Evolutionary conservation across 2,888 invertebrate species (phyloP), one percentile per base, ranked within the genome.

Genomic region (Lagria hirta): DNA sequence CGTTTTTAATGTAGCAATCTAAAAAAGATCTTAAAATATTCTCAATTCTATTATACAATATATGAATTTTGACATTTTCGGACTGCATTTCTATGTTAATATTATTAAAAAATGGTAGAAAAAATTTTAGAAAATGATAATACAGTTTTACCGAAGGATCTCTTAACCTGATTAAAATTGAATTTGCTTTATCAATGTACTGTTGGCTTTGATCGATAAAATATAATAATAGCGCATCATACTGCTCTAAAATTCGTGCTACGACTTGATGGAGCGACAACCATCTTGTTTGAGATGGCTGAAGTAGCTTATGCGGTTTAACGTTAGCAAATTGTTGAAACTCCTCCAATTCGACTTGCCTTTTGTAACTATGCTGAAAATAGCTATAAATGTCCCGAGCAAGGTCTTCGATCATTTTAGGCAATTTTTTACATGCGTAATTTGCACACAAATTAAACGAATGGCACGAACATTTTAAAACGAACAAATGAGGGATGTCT

Each of bases 391-490:
- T 43, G 21, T 55, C 46, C 30, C 55, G 38, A 4, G 51, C 52
- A 35, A 45, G 18, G 16, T 58, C 54, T 51, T 67, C 64, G 22
- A 65, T 50, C 49, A 40, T 55, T 16, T 52, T 26, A 10, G 68
- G 66, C 3, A 69, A 45, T 30, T 57, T 51, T 30, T 51, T 27
- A 34, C 62, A 61, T 10, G 65, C 67, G 46, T 63, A 58, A 13
- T 51, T 57, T 12, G 62, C 58, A 32, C 63, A 62, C 4, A 62
- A 38, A n/a, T 48, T 55, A 29, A 63, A 60, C 34, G 60, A 64
- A 42, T 68, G 66, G 43, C 66, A 68, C n/a, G 60, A 58, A 37
- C 65, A 70, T 51, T 66, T 68, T 36, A 68, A 52, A 8, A 59
- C 41, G 50, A 66, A 65, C 20, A 66, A 48, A 45, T 58, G 11